Base-by-base conservation (phyloP, 2,113 vertebrate genomes). In the Hiodon tergisus region DNA sequence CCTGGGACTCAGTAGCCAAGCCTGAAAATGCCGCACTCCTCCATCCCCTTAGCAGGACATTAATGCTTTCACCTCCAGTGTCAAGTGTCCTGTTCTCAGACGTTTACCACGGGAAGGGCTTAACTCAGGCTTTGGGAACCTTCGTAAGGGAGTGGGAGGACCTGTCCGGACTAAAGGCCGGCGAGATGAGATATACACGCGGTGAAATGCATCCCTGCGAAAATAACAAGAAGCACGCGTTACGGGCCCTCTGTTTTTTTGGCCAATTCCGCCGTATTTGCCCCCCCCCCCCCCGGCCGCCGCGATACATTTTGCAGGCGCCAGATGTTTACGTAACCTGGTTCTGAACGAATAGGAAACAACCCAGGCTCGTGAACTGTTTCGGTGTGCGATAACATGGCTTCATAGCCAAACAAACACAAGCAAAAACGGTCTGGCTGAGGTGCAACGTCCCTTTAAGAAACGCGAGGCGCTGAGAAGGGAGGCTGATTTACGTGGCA, bases 331-430 rank as follows among this genome's bases (percentile, higher is more conserved):
- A 31, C 14, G 50, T 54, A 17, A 6, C 67, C 52, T 3, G 14
- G 50, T n/a, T 69, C n/a, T 54, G 13, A 54, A 51, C 51, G 17
- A 69, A 69, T 50, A 69, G 51, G 50, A 69, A 69, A 69, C 50
- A 54, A 54, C 53, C 51, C 67, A 8, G 50, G 67, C 16, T 54
- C 50, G 50, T 4, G 67, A 13, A 50, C 51, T 16, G 67, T 8
- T 69, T 69, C 52, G 14, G 7, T 9, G 17, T 17, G 51, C 51
- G 6, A 54, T 54, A 54, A 14, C 6, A 50, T 6, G 4, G 6
- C 53, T 69, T 54, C 50, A 53, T 31, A 13, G 67, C 50, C 53
- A 54, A 48, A 10, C 51, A 8, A 54, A 69, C 52, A 10, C 63
- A 67, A 67, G 47, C 7, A 66, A 47, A 47, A 31, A 31, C 8